A percentile compares a stretch with the other conserved stretches of the same genome.
These are phyloP conservation scores for Tetrax tetrax DNA, from an alignment of 2,113 vertebrate species.

Conservation along the genomic window DNA sequence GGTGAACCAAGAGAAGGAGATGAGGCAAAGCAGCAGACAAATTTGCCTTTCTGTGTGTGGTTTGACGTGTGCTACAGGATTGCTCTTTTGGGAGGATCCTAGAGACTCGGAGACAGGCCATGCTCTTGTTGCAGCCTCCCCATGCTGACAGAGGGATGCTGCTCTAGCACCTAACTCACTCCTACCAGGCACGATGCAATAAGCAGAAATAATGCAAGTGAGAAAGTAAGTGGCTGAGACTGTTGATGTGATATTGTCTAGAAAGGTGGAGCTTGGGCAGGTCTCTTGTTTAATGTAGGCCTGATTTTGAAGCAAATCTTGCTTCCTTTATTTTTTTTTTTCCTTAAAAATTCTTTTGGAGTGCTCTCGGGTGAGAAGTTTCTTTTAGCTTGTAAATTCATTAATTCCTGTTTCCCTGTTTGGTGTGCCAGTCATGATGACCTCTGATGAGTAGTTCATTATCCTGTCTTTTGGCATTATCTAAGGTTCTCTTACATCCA, in stretches of 20 bases:
- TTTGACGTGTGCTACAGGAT: neutral
- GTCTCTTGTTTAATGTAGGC: neutral
- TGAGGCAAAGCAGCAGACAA: neutral
- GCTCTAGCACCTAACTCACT: neutral
- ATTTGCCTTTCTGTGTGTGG: neutral
- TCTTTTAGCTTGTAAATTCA: neutral
- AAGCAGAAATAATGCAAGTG: neutral
- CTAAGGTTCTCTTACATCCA: neutral
- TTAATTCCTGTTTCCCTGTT: neutral
- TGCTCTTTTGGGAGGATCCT: neutral
- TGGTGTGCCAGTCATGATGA: accelerated
- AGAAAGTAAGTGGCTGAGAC: neutral
- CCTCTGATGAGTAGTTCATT: neutral
- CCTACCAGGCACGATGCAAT: neutral
- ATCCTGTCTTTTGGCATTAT: neutral
- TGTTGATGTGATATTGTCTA: neutral
- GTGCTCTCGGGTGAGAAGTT: neutral
- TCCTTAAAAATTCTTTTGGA: neutral
- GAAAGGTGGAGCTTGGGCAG: neutral
- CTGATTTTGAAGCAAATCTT: neutral
- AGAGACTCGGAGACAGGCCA: neutral
- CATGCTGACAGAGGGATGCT: neutral
- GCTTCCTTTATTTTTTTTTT: accelerated
- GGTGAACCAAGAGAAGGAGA: neutral
- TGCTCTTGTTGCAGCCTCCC: accelerated